Base-by-base conservation (phyloP, 2,888 invertebrate genomes). In the Heterodera filipjevi region DNA sequence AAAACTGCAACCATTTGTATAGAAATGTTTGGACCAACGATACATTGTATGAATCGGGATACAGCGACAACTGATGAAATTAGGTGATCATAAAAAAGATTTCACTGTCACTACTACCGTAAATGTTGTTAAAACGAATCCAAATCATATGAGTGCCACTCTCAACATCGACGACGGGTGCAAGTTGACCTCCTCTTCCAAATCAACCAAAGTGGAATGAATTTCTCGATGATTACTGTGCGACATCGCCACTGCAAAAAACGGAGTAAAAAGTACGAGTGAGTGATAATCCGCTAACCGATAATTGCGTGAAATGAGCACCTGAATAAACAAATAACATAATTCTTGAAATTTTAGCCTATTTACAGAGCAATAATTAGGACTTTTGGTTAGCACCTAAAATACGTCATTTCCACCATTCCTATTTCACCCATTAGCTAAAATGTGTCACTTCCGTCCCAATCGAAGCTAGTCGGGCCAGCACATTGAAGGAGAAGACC, bases 191-290 rank as follows among this genome's bases (percentile, higher is more conserved):
- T 82, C 83, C 89, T 99, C 98, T 89, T 99, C 98, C 85, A 94
- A 94, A 86, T 99, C 98, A 95, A 97, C 95, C 66, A 98, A 91
- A 96, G 91, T 0, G 96, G 95, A 95, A 98, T 96, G 89, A 99
- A 99, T 90, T 97, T 97, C 89, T 99, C 98, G 84, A 98, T 96
- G 33, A 95, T 94, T 3, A 94, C 93, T 92, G 95, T 93, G 90
- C 98, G 81, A 97, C 95, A 91, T 98, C 97, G 10, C 98, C 98
- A 33, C 98, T 93, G 90, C 99, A 99, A 66, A 53, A 44, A 76
- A 8, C 12, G 10, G 12, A 27, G 33, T 12, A 10, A 39, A 2
- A 22, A 72, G 46, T n/a, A n/a, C n/a, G n/a, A 46, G 10, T 19
- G 6, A 30, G 59, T 64, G 44, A 27, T 30, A 75, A 3, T 16